These are phyloP conservation scores for Pipistrellus kuhlii DNA, from an alignment of 2,797 vertebrate genomes.

Conservation along the genomic window DNA sequence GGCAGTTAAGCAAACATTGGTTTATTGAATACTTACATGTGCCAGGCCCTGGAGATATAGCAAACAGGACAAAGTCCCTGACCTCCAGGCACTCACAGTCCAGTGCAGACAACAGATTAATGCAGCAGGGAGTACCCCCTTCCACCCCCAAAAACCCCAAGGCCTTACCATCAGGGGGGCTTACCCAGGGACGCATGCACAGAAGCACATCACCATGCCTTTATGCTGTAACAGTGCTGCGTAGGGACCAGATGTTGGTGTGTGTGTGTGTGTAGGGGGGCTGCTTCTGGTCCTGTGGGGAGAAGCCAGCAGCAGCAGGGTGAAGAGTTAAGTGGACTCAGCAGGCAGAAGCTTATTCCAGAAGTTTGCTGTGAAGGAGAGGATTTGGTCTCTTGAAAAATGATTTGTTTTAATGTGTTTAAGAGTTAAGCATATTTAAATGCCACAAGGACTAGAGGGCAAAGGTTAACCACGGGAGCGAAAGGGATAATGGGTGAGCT, in stretches of 20 bases:
- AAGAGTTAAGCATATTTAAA: not conserved
- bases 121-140: fast-evolving
- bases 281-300: not conserved
- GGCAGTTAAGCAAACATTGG: not conserved
- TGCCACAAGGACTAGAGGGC: not conserved
- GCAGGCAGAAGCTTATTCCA: not conserved
- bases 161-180: too few species aligned
- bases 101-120: not conserved
- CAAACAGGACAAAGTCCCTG: not conserved
- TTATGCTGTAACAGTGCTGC: not conserved
- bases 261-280: not conserved
- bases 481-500: not conserved
- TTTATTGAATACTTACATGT: not conserved
- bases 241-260: fast-evolving
- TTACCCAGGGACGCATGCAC: too few species aligned
- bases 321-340: not conserved
- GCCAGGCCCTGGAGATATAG: not conserved
- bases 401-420: not conserved
- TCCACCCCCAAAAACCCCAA: too few species aligned
- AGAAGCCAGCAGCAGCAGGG: not conserved
- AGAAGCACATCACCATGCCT: not conserved
- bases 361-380: not conserved
- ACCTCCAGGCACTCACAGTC: not conserved
- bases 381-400: not conserved
- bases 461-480: fast-evolving